Evolutionary conservation across 2,888 invertebrate genomes (phyloP), one percentile per base, ranked within the genome.

Genomic region (Phasia obesa): DNA sequence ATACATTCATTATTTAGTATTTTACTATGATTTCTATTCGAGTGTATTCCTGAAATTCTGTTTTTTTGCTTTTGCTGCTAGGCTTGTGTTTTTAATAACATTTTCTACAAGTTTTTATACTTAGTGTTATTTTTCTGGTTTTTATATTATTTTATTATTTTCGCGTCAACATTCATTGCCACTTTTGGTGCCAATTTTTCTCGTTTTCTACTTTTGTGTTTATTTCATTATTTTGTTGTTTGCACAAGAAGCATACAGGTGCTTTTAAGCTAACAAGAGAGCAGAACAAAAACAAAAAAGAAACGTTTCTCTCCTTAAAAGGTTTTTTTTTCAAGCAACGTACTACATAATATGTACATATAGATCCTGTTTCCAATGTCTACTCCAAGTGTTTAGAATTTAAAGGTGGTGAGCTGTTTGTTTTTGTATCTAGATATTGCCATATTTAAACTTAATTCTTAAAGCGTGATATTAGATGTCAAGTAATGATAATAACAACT

Each of bases 381-480:
- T 27, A 23, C n/a, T 19, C n/a, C 27, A 21, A 17, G 13, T 31
- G 21, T 15, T n/a, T 57, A 27, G 60, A 51, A 65, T 44, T 35
- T 49, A 47, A 38, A 70, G 62, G 23, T 57, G 51, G 38, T 42
- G 31, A 64, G 55, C 62, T 74, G 49, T 53, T 65, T 64, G 42
- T 64, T 42, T 49, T 71, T 59, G 51, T 81, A 81, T 64, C 81
- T 81, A 77, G 82, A 78, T 82, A 70, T 75, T 82, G 82, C 78
- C 82, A 78, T 82, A 82, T 84, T 84, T 84, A 85, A 85, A 84
- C 84, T 85, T 84, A 85, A 85, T 84, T 85, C 80, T 81, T 67
- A 84, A 84, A 84, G 84, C 84, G 83, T 83, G 84, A 85, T 85
- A 85, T 85, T 84, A 85, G 84, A 84, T 85, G 84, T 84, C 85